phyloP scores from a whole-genome alignment of 2,888 invertebrate species.

The Pyrrhosoma nymphula region DNA sequence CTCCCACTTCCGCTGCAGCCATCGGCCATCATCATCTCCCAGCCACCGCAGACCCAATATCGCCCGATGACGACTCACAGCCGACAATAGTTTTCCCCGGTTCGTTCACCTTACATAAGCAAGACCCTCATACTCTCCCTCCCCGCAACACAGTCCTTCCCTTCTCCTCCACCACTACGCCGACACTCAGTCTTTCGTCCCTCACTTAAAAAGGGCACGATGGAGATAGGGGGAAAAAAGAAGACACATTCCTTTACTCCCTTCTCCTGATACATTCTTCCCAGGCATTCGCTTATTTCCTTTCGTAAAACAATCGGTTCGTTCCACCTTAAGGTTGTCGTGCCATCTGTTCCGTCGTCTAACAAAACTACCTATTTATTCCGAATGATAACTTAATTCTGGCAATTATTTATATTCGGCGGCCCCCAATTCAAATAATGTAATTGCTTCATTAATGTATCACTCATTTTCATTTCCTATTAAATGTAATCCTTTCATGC shows the following conservation, averaged over 20 bases:
- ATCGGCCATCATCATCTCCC: neutral
- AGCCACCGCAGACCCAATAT: conserved; percentile 21
- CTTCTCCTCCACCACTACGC: neutral
- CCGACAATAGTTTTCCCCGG: neutral
- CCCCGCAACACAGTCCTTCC: neutral
- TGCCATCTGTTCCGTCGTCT: too few relatives aligned
- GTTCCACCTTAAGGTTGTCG: too few relatives aligned
- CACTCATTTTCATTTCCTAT: too few relatives aligned
- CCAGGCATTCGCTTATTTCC: too few relatives aligned
- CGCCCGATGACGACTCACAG: conserved; percentile 5
- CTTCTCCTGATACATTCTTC: too few relatives aligned
- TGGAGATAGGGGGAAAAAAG: neutral
- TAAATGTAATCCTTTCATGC: too few relatives aligned
- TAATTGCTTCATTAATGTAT: too few relatives aligned
- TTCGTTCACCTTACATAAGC: conserved; percentile 24
- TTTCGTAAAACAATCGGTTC: too few relatives aligned
- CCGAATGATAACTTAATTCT: too few relatives aligned
- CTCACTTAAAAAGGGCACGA: neutral
- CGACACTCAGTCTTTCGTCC: neutral
- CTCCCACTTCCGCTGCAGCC: conserved; percentile 25
- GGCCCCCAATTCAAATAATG: too few relatives aligned
- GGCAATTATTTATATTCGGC: too few relatives aligned
- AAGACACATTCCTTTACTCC: neutral
- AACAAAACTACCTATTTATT: too few relatives aligned
- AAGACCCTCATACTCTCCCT: neutral